These are phyloP conservation scores for Forbesichthys agassizii DNA, from an alignment of 2,113 vertebrate species.

Conservation along the genomic window DNA sequence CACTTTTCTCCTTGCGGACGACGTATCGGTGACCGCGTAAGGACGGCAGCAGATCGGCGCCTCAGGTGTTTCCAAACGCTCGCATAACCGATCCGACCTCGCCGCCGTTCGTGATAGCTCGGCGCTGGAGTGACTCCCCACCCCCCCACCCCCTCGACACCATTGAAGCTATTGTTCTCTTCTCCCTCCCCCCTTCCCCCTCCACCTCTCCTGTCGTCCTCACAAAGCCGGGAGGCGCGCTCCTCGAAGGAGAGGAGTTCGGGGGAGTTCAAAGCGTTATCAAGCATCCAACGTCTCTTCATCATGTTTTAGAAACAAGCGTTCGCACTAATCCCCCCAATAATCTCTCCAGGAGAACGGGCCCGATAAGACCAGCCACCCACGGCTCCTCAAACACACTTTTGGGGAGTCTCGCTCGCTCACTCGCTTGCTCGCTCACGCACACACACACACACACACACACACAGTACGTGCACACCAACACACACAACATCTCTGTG, in stretches of 20 bases:
- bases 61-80: too few relatives aligned
- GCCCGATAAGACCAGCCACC: constrained; percentile 79
- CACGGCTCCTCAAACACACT: constrained; percentile 75
- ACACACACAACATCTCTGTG: too few relatives aligned
- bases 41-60: too few relatives aligned
- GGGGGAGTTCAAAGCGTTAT: constrained; percentile 82
- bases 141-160: too few relatives aligned
- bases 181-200: neutral
- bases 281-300: constrained; percentile 77
- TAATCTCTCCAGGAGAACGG: constrained; percentile 83
- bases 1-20: too few relatives aligned
- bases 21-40: too few relatives aligned
- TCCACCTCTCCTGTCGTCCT: constrained; percentile 50
- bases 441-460: too few relatives aligned
- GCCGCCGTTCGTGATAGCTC: constrained; percentile 38
- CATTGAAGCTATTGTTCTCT: too few relatives aligned
- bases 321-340: constrained; percentile 79
- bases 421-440: too few relatives aligned
- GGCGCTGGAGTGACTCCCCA: constrained; percentile 22
- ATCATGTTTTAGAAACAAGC: constrained; percentile 86
- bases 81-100: constrained; percentile 7
- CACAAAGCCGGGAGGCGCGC: constrained; percentile 71
- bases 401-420: constrained; percentile 64
- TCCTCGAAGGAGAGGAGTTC: constrained; percentile 73
- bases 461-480: too few relatives aligned